Base-by-base conservation (phyloP, 92 coral and sea anemone genomes). In the Zoanthus solanderi region DNA sequence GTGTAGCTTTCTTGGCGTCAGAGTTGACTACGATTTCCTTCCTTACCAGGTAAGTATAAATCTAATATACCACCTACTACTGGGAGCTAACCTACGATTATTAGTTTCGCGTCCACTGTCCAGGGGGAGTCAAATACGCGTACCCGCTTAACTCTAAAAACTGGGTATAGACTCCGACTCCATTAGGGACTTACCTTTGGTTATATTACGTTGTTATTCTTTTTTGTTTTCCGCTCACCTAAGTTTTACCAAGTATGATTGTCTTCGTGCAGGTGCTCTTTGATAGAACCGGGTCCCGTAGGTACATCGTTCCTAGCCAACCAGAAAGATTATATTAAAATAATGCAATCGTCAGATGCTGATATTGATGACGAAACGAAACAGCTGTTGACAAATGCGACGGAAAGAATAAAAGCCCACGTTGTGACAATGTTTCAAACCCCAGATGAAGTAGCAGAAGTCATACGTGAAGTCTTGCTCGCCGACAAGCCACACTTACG, bases 221-320 rank as follows among this genome's bases (percentile, higher is more conserved):
- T 37, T 37, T 37, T 37, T 37, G 42, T 2, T 37, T 37, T 2
- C 42, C 42, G 2, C 4, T 37, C 4, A 37, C 42, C 0, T 9
- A 9, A 9, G 1, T 16, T 17, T 63, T 16, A 63, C 17, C 23
- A 18, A 0, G 28, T 60, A 23, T 7, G 32, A 4, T 2, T 1
- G 9, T 18, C 67, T 30, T 52, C 11, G 46, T 34, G 32, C 85
- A 97, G 99, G 75, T 88, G 95, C 85, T 92, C 98, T 10, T 79
- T 97, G 50, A 91, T 97, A 68, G 99, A 97, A 76, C 96, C 99
- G 13, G 99, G 99, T 13, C 99, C 99, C 28, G 94, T 95, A 5
- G 52, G 91, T 18, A 93, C 99, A 5, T 85, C 94, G 28, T 92
- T 90, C 56, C 47, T 73, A 15, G 84, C 92, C 6, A 91, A 85